Conservation (phyloP, 2,113 vertebrate species). For the Eclectus roratus region DNA sequence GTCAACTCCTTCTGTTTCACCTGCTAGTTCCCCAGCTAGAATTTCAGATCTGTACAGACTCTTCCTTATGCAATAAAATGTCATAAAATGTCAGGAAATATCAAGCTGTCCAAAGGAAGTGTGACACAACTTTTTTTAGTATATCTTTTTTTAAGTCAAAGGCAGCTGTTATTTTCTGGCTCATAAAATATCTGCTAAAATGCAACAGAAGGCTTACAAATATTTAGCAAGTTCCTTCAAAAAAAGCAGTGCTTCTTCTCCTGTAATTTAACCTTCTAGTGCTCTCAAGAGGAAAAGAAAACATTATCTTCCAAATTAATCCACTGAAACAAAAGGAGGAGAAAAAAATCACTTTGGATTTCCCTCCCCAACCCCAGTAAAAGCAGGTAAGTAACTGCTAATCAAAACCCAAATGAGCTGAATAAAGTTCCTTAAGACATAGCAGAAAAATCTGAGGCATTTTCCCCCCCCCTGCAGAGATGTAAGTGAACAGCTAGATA, state of each 20-base stretch:
- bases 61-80: constrained; percentile 20
- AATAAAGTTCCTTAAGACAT: not conserved
- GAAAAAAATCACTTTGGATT: not conserved
- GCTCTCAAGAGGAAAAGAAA: constrained; percentile 45
- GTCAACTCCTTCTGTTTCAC: not conserved
- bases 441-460: not conserved
- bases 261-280: constrained; percentile 17
- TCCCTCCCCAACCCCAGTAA: not conserved
- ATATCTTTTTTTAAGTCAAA: not conserved
- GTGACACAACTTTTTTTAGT: constrained; percentile 25
- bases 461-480: not conserved
- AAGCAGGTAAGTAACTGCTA: not conserved
- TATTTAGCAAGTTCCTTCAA: constrained; percentile 40
- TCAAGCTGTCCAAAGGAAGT: constrained; percentile 41
- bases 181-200: constrained; percentile 31
- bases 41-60: not conserved
- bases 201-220: constrained; percentile 53
- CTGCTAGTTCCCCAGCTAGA: not conserved
- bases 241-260: not conserved
- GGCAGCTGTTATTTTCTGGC: constrained; percentile 70
- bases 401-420: not conserved
- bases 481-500: not conserved
- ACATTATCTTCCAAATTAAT: constrained; percentile 28
- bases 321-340: not conserved
- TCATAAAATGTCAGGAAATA: constrained; percentile 39